Percentiles rank a stretch among this genome's conserved stretches.
These are phyloP conservation scores for Limnephilus rhombicus DNA, from an alignment of 2,888 invertebrate genomes.

Conservation along the genomic window DNA sequence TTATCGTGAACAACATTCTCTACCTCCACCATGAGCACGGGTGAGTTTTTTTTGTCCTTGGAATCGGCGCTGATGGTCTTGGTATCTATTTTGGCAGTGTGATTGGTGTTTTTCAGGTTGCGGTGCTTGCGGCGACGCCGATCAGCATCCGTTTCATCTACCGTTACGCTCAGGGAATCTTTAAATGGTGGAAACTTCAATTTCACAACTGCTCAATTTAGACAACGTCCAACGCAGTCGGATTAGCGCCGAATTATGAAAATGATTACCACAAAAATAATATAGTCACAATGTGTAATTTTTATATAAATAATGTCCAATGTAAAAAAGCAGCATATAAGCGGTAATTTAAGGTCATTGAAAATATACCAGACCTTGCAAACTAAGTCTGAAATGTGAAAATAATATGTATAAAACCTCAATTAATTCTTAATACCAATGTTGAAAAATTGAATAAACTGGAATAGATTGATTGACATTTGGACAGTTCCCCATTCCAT, in stretches of 20 bases:
- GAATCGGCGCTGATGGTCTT: constrained; percentile 52
- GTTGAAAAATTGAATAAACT: too few species aligned
- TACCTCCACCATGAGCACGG: constrained; percentile 94
- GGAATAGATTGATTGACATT: too few species aligned
- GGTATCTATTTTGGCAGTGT: constrained; percentile 45
- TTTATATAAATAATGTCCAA: background rate
- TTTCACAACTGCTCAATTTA: constrained; percentile 80
- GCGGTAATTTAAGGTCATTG: background rate
- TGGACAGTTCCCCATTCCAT: too few species aligned
- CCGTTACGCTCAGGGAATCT: constrained; percentile 88
- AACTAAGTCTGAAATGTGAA: background rate
- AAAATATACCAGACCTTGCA: background rate
- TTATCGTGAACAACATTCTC: constrained; percentile 94
- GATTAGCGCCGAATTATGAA: constrained; percentile 43
- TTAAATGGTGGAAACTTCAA: constrained; percentile 91
- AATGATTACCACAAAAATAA: constrained; percentile 31
- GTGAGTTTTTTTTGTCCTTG: constrained; percentile 65
- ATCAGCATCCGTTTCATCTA: constrained; percentile 84
- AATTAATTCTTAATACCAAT: too few species aligned
- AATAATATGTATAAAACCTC: too few species aligned
- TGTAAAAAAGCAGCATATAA: background rate
- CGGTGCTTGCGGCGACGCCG: constrained; percentile 77
- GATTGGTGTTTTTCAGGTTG: constrained; percentile 69
- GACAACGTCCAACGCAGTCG: background rate
- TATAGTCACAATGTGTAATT: background rate